Percentiles rank a stretch among this genome's conserved stretches.
phyloP scores from a whole-genome alignment of 1,140 invertebrate genomes.

The Lepidotrigona ventralis region DNA sequence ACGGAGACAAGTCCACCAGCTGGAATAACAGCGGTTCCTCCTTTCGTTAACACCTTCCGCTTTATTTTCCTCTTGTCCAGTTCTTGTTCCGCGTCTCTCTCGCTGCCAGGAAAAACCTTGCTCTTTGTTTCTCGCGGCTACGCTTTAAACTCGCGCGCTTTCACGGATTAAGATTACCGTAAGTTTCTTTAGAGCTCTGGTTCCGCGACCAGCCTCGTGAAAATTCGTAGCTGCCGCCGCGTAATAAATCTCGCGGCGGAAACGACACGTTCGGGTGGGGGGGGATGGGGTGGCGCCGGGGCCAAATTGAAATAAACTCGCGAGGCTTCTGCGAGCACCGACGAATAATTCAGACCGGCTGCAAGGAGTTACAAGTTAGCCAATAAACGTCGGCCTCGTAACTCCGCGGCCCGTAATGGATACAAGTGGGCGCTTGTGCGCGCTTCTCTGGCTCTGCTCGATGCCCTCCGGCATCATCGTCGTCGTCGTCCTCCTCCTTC shows the following conservation, averaged over 20 bases:
- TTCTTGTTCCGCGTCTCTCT: slow-evolving; percentile 54
- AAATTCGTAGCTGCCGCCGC: slow-evolving; percentile 40
- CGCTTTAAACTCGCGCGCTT: slow-evolving; percentile 39
- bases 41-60: slow-evolving; percentile 53
- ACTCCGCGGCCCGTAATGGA: slow-evolving; percentile 62
- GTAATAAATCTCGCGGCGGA: slow-evolving; percentile 53
- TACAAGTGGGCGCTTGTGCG: slow-evolving; percentile 56
- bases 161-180: slow-evolving; percentile 52
- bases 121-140: too few species aligned
- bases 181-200: background rate
- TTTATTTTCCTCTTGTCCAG: slow-evolving; percentile 37
- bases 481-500: too few species aligned
- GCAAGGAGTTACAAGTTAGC: slow-evolving; percentile 70
- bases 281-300: background rate
- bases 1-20: slow-evolving; percentile 21
- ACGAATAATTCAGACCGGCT: slow-evolving; percentile 67
- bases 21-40: slow-evolving; percentile 28
- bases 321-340: slow-evolving; percentile 63
- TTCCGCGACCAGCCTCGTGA: background rate
- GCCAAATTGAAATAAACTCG: slow-evolving; percentile 73
- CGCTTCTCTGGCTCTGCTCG: background rate
- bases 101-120: too few species aligned
- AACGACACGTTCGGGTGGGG: slow-evolving; percentile 9
- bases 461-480: background rate
- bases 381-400: slow-evolving; percentile 71